Evolutionary conservation across 2,113 vertebrate genomes (phyloP).

Genomic region (Tenrec ecaudatus): DNA sequence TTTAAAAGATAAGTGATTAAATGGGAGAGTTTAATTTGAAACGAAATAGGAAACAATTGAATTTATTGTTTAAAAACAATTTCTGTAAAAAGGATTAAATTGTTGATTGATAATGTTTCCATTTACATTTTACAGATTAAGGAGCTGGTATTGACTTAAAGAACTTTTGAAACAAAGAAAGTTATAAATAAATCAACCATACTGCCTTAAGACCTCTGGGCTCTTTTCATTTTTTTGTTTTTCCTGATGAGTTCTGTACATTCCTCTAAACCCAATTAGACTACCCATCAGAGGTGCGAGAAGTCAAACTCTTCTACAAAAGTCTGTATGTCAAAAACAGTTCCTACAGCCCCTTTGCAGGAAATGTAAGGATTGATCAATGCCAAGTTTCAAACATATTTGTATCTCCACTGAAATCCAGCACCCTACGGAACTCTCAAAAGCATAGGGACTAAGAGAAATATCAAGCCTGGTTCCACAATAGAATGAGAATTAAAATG

Average conservation of each 20-base stretch:
- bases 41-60: background rate
- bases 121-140: background rate
- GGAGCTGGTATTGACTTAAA: background rate
- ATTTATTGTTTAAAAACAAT: background rate
- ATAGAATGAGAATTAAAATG: slow-evolving; percentile 53
- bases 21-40: background rate
- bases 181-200: slow-evolving; percentile 27
- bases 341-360: background rate
- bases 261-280: slow-evolving; percentile 51
- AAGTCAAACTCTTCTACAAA: slow-evolving; percentile 13
- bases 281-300: background rate
- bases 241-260: slow-evolving; percentile 1
- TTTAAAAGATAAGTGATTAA: background rate
- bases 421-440: slow-evolving; percentile 32
- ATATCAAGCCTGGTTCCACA: slow-evolving; percentile 58
- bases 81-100: background rate
- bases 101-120: slow-evolving; percentile 4
- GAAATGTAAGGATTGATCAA: slow-evolving; percentile 58
- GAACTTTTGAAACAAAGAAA: slow-evolving; percentile 34
- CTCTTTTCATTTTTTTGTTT: background rate
- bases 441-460: slow-evolving; percentile 32
- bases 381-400: slow-evolving; percentile 52
- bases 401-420: slow-evolving; percentile 10
- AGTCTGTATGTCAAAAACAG: slow-evolving; percentile 13
- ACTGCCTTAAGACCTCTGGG: background rate